Conservation (phyloP, 64 coral and sea anemone species). For the Montipora efflorescens region DNA sequence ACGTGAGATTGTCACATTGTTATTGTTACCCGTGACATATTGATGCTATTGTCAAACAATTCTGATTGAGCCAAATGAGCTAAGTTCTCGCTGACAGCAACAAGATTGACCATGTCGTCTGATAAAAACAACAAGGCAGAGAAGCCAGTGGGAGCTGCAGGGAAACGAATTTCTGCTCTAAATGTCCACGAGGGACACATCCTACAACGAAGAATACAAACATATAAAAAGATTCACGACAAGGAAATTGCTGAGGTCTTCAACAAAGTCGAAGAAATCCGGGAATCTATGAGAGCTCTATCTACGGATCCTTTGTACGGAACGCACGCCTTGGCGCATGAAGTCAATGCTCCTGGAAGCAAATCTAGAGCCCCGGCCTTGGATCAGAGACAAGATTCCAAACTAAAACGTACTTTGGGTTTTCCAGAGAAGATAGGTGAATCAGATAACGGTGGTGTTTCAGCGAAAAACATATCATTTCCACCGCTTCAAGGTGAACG, state of each 20-base stretch:
- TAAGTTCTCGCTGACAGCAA: neutral
- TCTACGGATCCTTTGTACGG: slow-evolving; percentile 33
- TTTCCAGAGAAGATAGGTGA: slow-evolving; percentile 4
- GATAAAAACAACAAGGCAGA: neutral
- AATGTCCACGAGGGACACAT: slow-evolving; percentile 7
- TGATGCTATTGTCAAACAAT: too few relatives aligned
- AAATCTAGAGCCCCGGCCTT: neutral
- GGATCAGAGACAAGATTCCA: neutral
- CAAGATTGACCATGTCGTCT: neutral
- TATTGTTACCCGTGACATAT: neutral
- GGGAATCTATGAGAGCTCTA: slow-evolving; percentile 19
- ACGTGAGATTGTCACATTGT: neutral
- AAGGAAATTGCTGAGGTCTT: slow-evolving; percentile 32
- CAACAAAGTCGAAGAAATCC: slow-evolving; percentile 26
- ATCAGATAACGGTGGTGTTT: neutral
- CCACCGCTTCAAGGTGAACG: neutral
- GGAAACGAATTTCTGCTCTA: slow-evolving; percentile 28
- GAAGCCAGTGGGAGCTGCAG: neutral
- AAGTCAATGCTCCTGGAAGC: neutral
- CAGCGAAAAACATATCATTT: neutral
- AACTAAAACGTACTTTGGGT: neutral
- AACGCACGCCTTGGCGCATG: neutral
- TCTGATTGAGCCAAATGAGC: neutral
- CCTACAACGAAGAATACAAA: slow-evolving; percentile 15
- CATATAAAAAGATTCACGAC: slow-evolving; percentile 20